A percentile compares a stretch with the other conserved stretches of the same genome.
Conservation (phyloP, 2,797 vertebrate species). For the Lagocephalus sceleratus region DNA sequence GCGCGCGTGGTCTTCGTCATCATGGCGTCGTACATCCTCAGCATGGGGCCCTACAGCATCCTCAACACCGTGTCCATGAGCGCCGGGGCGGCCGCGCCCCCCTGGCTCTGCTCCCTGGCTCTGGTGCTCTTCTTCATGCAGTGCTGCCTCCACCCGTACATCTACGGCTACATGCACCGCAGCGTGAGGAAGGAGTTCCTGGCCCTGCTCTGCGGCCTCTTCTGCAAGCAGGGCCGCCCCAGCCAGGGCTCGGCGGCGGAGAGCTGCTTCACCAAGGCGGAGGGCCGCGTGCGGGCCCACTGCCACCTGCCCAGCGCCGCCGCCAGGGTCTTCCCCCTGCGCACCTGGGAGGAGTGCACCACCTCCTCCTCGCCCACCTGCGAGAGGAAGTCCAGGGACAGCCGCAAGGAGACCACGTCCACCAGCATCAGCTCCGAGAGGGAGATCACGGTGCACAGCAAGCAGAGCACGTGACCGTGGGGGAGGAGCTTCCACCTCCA, state of each 20-base stretch:
- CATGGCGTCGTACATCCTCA: conserved; percentile 86
- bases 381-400: conserved; percentile 78
- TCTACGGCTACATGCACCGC: conserved; percentile 90
- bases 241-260: conserved; percentile 73
- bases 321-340: conserved; percentile 74
- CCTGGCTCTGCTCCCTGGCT: conserved; percentile 81
- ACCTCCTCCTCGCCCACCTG: conserved; percentile 77
- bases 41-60: conserved; percentile 87
- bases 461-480: conserved; percentile 38
- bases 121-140: conserved; percentile 88
- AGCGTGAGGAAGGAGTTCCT: conserved; percentile 86
- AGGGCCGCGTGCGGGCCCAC: conserved; percentile 65
- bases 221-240: conserved; percentile 71
- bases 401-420: conserved; percentile 78
- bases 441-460: conserved; percentile 71
- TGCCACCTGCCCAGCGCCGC: conserved; percentile 70
- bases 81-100: conserved; percentile 69
- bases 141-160: conserved; percentile 88
- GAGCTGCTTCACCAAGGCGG: conserved; percentile 80
- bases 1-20: conserved; percentile 87
- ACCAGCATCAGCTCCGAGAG: conserved; percentile 80
- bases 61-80: conserved; percentile 81
- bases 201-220: conserved; percentile 77
- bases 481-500: too few species aligned
- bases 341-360: conserved; percentile 80